phyloP scores from a whole-genome alignment of 2,113 vertebrate genomes.

The Elaphurus davidianus region DNA sequence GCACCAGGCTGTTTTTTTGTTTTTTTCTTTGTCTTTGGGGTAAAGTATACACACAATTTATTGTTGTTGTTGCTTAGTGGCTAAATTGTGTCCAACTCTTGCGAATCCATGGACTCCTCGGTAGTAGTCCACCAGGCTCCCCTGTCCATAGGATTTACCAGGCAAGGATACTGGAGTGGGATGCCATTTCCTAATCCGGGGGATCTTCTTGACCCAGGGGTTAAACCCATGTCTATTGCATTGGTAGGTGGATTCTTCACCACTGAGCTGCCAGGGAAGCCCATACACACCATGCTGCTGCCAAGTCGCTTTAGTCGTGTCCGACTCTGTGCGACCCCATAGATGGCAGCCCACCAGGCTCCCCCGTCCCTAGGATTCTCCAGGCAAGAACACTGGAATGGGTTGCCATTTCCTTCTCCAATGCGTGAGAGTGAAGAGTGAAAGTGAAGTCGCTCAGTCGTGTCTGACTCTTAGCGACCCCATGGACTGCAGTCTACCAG shows the following conservation, averaged over 20 bases:
- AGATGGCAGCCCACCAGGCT: too few species aligned
- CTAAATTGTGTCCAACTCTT: neutral
- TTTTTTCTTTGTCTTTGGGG: neutral
- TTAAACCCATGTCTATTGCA: neutral
- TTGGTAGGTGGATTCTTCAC: neutral
- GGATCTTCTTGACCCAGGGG: neutral
- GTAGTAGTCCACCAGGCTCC: neutral
- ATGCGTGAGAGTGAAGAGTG: too few species aligned
- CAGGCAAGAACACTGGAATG: too few species aligned
- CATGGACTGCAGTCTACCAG: too few species aligned
- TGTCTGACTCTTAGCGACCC: too few species aligned
- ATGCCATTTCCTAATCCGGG: neutral
- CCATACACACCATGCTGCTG: neutral
- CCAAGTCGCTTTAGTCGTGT: too few species aligned
- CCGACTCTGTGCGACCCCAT: too few species aligned
- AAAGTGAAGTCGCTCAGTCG: too few species aligned
- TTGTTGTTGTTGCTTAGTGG: neutral
- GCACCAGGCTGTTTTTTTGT: fast-evolving
- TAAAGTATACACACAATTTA: neutral
- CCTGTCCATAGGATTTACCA: neutral
- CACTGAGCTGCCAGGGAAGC: neutral
- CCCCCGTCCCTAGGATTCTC: too few species aligned
- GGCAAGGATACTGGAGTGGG: neutral
- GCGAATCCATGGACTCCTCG: neutral
- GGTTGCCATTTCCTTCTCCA: too few species aligned